Evolutionary conservation across 2,797 vertebrate species (phyloP), one percentile per base, ranked within the genome.

Genomic region (Melanotaenia boesemani): DNA sequence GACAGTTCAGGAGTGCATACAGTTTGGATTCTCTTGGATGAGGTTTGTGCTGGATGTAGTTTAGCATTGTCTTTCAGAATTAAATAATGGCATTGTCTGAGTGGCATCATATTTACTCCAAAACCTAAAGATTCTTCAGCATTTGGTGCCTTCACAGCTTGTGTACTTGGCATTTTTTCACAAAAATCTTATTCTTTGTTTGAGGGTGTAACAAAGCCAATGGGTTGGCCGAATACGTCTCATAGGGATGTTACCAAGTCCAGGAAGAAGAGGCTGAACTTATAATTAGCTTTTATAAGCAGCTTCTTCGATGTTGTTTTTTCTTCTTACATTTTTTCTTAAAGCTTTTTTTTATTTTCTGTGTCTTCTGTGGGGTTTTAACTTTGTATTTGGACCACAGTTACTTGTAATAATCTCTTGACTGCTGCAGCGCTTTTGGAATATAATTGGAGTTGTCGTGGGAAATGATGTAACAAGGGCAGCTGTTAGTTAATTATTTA

Each of bases 401-500:
- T 62, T 11, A 62, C 15, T 44, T 16, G 15, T 28, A 48, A 22
- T 15, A 44, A 2, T 44, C 41, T 44, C 41, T 44, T 18, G 16
- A 50, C 8, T 30, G 16, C 39, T 48, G 18, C 72, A 26, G 46
- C 37, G 6, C 5, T 55, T 26, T 16, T 58, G 22, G n/a, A 10
- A 24, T 20, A n/a, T 22, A 30, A 13, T 4, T 32, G 1, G 39
- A 70, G 3, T 28, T 72, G 56, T 48, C 54, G 59, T 59, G 20
- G 24, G 3, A 46, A 28, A 54, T 69, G 4, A 57, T 62, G 36
- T 26, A 80, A 85, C 26, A 7, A 30, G 4, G 4, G 2, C 13
- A 70, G 48, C 36, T 22, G 24, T 5, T 44, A 15, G 11, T 44
- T 11, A 34, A 34, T n/a, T 52, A 32, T 32, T 32, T 32, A 32